Evolutionary conservation across 2,113 vertebrate species (phyloP).

Genomic region (Phyllostomus hastatus): DNA sequence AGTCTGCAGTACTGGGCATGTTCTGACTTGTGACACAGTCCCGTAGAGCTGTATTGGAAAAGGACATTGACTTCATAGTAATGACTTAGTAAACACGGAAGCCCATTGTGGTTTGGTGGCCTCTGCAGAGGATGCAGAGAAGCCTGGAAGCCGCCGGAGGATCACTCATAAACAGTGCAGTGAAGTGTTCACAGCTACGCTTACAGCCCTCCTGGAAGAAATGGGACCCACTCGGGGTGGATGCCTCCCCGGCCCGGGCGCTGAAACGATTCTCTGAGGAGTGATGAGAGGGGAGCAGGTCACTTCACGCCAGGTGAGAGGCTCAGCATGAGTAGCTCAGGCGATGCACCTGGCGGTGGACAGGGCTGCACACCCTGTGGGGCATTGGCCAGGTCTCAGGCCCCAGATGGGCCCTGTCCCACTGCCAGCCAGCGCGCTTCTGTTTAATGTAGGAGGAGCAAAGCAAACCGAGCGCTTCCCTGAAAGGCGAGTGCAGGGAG

Average conservation of each 20-base stretch:
- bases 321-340: background rate
- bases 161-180: rapidly evolving
- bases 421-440: background rate
- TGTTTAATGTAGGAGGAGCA: no score
- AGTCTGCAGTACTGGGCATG: rapidly evolving
- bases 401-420: rapidly evolving
- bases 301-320: background rate
- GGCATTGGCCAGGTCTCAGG: no score
- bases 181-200: background rate
- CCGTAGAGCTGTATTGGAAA: background rate
- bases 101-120: background rate
- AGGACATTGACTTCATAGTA: background rate
- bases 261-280: background rate
- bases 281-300: background rate
- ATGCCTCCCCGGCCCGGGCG: background rate
- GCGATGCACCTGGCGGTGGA: background rate
- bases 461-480: rapidly evolving
- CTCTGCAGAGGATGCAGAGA: background rate
- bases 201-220: rapidly evolving
- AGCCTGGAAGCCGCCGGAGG: rapidly evolving
- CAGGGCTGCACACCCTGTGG: no score
- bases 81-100: background rate
- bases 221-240: rapidly evolving
- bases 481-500: background rate
- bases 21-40: rapidly evolving